These are phyloP conservation scores for Drosophila neocordata DNA, from an alignment of 1,140 invertebrate species.

Conservation along the genomic window DNA sequence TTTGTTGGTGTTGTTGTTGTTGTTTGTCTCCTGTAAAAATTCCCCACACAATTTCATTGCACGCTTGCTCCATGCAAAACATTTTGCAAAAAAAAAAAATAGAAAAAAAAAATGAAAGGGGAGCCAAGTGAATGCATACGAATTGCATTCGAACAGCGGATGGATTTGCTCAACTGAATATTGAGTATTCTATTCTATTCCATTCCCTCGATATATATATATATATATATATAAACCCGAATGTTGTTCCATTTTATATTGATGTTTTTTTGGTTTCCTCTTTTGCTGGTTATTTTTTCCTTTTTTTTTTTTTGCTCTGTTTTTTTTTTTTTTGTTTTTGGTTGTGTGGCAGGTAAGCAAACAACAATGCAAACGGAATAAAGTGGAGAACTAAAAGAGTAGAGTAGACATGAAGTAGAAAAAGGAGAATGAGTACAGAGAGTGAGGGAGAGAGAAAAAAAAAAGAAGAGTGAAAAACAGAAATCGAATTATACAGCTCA, in stretches of 20 bases:
- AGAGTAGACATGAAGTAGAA: background rate
- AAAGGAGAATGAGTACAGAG: constrained; percentile 1
- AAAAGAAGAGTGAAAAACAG: constrained; percentile 65
- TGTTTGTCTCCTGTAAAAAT: constrained; percentile 56
- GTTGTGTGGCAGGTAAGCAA: constrained; percentile 58
- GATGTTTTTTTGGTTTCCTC: constrained; percentile 12
- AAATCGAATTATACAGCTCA: constrained; percentile 81
- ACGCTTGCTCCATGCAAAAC: constrained; percentile 13
- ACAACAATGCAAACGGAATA: constrained; percentile 34
- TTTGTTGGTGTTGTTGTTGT: constrained; percentile 34
- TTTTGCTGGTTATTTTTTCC: too few species aligned
- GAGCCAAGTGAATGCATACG: constrained; percentile 66
- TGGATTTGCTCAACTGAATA: constrained; percentile 81
- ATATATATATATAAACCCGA: constrained; percentile 39
- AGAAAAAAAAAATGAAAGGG: constrained; percentile 24
- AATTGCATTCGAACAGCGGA: constrained; percentile 69
- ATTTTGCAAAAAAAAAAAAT: constrained; percentile 33
- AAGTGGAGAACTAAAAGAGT: constrained; percentile 25
- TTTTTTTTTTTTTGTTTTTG: constrained; percentile 13
- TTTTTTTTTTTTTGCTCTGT: constrained; percentile 7
- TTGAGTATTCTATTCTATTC: constrained; percentile 69
- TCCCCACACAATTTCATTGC: constrained; percentile 35
- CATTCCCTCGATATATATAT: background rate
- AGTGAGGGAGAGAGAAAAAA: background rate
- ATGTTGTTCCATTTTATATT: constrained; percentile 70